phyloP scores from a whole-genome alignment of 2,888 invertebrate genomes.

The Thyatira batis region DNA sequence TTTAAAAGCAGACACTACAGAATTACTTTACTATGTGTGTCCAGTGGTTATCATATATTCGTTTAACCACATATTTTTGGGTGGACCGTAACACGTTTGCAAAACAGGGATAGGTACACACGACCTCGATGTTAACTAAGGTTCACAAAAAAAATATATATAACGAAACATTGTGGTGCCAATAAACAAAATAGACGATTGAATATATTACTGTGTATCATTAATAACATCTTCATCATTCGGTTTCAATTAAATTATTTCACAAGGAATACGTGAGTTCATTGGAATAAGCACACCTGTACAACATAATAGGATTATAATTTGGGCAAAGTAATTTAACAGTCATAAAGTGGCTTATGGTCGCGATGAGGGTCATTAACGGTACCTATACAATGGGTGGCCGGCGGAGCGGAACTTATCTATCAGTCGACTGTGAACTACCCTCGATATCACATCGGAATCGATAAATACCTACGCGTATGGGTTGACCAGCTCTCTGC shows the following conservation, averaged over 20 bases:
- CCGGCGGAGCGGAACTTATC: conserved; percentile 65
- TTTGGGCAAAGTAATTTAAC: conserved; percentile 29
- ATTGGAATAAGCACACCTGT: neutral
- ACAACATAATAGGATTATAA: conserved; percentile 12
- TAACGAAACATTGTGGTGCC: too few relatives aligned
- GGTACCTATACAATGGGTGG: conserved; percentile 48
- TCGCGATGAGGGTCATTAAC: conserved; percentile 49
- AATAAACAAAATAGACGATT: too few relatives aligned
- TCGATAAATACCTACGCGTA: conserved; percentile 21
- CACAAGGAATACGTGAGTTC: too few relatives aligned
- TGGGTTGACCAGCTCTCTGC: neutral
- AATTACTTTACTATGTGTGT: neutral
- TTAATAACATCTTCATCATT: too few relatives aligned
- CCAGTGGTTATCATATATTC: too few relatives aligned
- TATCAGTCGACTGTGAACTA: conserved; percentile 68
- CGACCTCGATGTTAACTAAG: too few relatives aligned
- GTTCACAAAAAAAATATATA: too few relatives aligned
- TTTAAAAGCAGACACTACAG: neutral
- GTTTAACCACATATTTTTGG: neutral
- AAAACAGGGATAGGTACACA: too few relatives aligned
- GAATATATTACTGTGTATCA: too few relatives aligned
- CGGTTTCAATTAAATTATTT: too few relatives aligned
- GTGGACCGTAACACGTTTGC: too few relatives aligned
- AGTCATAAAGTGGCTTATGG: conserved; percentile 44
- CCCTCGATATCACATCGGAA: conserved; percentile 44